Base-by-base conservation (phyloP, 2,888 invertebrate genomes). In the Protonemura montana region DNA sequence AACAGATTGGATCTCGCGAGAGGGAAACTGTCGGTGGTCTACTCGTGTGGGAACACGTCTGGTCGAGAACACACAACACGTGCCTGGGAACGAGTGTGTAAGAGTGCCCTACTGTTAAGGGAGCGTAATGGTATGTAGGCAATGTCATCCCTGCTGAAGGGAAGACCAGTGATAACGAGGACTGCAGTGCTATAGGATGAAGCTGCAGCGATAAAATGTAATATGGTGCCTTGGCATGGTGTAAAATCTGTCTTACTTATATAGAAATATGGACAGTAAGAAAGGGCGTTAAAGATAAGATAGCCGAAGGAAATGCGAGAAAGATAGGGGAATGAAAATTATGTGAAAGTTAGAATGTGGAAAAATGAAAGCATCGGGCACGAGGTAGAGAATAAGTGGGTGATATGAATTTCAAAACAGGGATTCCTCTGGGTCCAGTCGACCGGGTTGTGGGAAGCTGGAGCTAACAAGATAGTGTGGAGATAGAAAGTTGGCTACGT, bases 381-480 rank as follows among this genome's bases (percentile, higher is more conserved):
- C 21, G 35, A 35, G 59, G 6, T 2, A 59, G 21, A 59, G 59
- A 59, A 59, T 59, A 59, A 59, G 59, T 59, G 59, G 59, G 21
- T 59, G 59, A 59, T 59, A 59, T 59, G 59, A 59, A 59, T 59
- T 59, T 59, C 59, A 59, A 59, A 59, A 21, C 59, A 59, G 59
- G 59, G 16, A 59, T 21, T 59, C 59, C 59, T 21, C 16, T 21
- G 59, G 59, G 59, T 59, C 59, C 59, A 59, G 59, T 21, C 59
- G 59, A 21, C 1, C 59, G 59, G 21, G 7, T 21, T 2, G 16
- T 10, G 13, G 41, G 21, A 59, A 21, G 59, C 59, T 21, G 59
- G 13, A 59, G 59, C 21, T 59, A 35, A 35, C 35, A 35, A 35
- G 35, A 10, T 3, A 3, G 35, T 35, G 35, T 10, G 35, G 35